phyloP scores from a whole-genome alignment of 2,888 invertebrate genomes.

The Apoderus coryli region DNA sequence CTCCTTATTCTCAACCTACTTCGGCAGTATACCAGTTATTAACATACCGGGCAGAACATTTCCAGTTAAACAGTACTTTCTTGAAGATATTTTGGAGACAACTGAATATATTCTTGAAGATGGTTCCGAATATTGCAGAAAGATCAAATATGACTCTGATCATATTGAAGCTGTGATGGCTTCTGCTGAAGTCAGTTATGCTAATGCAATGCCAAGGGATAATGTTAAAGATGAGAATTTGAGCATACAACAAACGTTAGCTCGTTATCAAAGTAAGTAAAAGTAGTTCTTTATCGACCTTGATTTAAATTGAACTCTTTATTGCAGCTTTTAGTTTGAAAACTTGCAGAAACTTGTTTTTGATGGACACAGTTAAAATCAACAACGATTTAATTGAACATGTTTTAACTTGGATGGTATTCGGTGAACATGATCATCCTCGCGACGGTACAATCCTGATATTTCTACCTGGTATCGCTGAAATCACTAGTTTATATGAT shows the following conservation, averaged over 20 bases:
- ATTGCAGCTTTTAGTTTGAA: conserved; percentile 38
- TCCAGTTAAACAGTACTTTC: conserved; percentile 65
- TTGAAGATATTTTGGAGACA: conserved; percentile 67
- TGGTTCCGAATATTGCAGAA: conserved; percentile 47
- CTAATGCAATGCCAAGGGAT: conserved; percentile 37
- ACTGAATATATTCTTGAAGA: conserved; percentile 45
- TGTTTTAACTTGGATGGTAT: conserved; percentile 52
- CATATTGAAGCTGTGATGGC: conserved; percentile 48
- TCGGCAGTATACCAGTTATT: conserved; percentile 61
- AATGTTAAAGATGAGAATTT: conserved; percentile 58
- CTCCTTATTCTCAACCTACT: conserved; percentile 71
- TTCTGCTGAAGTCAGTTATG: conserved; percentile 30
- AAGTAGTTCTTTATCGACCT: too few relatives aligned
- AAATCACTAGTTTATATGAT: conserved; percentile 59
- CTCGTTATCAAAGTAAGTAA: conserved; percentile 44
- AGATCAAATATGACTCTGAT: conserved; percentile 36
- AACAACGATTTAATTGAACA: conserved; percentile 64
- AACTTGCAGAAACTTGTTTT: conserved; percentile 58
- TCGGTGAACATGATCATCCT: conserved; percentile 53
- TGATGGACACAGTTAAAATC: conserved; percentile 65
- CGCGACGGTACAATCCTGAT: conserved; percentile 61
- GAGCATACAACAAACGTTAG: conserved; percentile 47
- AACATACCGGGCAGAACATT: conserved; percentile 75
- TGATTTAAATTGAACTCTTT: too few relatives aligned
- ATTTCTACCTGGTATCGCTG: conserved; percentile 66